A percentile compares a stretch with the other conserved stretches of the same genome.
Evolutionary conservation across 2,113 vertebrate genomes (phyloP).

Genomic region (Equus przewalskii): DNA sequence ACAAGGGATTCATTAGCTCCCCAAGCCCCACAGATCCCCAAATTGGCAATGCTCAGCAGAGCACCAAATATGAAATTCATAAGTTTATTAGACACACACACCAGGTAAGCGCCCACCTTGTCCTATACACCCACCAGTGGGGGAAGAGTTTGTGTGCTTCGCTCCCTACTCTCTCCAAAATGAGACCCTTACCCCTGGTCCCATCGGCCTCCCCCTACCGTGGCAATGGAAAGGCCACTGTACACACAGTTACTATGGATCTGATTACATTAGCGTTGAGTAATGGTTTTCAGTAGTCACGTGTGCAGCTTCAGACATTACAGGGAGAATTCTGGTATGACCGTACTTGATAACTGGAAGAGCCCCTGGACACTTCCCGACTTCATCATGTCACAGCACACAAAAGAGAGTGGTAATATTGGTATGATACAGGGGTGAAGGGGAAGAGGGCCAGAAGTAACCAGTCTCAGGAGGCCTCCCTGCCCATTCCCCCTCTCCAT

Average conservation of each 20-base stretch:
- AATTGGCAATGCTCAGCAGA: background rate
- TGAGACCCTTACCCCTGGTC: background rate
- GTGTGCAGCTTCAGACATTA: background rate
- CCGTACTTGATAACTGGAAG: background rate
- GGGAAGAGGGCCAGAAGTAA: background rate
- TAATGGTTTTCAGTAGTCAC: background rate
- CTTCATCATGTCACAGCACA: background rate
- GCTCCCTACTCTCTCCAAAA: background rate
- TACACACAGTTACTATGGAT: background rate
- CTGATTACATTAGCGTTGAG: background rate
- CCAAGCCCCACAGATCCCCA: background rate
- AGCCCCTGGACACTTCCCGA: background rate
- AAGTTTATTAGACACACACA: background rate
- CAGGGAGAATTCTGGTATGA: background rate
- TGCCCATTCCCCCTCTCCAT: background rate
- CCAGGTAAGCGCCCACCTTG: background rate
- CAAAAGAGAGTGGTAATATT: background rate
- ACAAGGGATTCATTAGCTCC: background rate
- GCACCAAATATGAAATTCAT: background rate
- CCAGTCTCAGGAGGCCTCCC: background rate
- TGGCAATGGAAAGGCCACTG: background rate
- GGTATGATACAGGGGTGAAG: background rate
- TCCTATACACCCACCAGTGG: accelerated
- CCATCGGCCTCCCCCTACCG: accelerated
- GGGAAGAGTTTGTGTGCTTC: accelerated